Conservation (phyloP, 2,888 invertebrate species). For the Drosophila vallismaia region DNA sequence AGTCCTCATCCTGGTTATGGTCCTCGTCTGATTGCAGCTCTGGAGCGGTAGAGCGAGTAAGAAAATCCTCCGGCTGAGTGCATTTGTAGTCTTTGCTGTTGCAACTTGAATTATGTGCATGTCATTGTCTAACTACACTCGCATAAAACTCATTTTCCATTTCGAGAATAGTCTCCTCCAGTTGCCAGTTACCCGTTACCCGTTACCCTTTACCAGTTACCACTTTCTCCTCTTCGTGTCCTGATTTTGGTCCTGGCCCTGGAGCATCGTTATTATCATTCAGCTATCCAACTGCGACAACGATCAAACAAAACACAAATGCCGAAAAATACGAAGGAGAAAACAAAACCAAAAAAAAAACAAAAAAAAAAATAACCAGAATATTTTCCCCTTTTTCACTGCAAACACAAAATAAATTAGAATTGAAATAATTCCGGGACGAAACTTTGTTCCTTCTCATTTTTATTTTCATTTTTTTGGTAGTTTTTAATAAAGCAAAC, state of each 20-base stretch:
- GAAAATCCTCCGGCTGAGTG: slow-evolving; percentile 45
- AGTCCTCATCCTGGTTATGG: background rate
- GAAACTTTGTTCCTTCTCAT: slow-evolving; percentile 56
- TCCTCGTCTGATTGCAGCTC: too few species aligned
- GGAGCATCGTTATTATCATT: slow-evolving; percentile 65
- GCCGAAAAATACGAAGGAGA: slow-evolving; percentile 25
- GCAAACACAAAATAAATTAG: slow-evolving; percentile 76
- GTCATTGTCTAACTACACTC: slow-evolving; percentile 71
- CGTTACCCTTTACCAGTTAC: background rate
- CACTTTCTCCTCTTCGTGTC: slow-evolving; percentile 3
- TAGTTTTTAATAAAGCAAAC: slow-evolving; percentile 78
- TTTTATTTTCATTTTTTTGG: slow-evolving; percentile 40
- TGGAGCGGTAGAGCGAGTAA: background rate
- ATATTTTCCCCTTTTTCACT: slow-evolving; percentile 60
- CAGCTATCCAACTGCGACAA: slow-evolving; percentile 74
- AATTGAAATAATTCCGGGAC: slow-evolving; percentile 75
- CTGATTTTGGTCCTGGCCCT: slow-evolving; percentile 17
- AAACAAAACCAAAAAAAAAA: slow-evolving; percentile 19
- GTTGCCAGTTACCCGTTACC: too few species aligned
- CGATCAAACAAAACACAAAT: slow-evolving; percentile 68
- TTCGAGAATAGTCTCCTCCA: slow-evolving; percentile 28
- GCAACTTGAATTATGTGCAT: slow-evolving; percentile 77
- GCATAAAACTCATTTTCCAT: slow-evolving; percentile 76
- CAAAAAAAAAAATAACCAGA: slow-evolving; percentile 54
- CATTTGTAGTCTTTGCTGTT: slow-evolving; percentile 64